Evolutionary conservation across 2,113 vertebrate species (phyloP).

Genomic region (Serinus canaria): DNA sequence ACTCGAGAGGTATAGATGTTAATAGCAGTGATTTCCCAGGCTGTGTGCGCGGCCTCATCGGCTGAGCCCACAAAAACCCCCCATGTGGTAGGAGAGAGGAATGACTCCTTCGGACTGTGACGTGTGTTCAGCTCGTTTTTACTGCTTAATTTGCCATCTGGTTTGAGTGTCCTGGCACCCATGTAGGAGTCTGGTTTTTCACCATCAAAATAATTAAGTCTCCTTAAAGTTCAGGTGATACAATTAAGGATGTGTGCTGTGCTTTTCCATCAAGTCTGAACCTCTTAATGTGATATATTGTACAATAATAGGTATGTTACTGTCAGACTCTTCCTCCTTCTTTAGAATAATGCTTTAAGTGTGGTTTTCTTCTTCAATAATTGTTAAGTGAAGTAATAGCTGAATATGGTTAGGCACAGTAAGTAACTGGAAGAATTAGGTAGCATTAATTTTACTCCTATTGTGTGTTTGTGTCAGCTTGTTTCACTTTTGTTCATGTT

Average conservation of each 20-base stretch:
- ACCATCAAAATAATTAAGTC: not conserved
- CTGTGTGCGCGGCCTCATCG: accelerated
- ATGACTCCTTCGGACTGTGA: not conserved
- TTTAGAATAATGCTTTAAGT: not conserved
- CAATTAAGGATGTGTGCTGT: not conserved
- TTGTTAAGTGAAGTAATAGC: not conserved
- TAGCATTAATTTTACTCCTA: not conserved
- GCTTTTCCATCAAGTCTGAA: not conserved
- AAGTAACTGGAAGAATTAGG: not conserved
- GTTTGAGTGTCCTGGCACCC: not conserved
- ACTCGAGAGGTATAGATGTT: not conserved
- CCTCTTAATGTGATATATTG: not conserved
- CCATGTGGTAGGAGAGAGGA: not conserved
- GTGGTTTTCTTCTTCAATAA: not conserved
- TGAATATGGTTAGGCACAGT: not conserved
- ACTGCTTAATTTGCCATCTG: not conserved
- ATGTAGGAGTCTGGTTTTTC: not conserved
- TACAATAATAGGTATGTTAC: not conserved
- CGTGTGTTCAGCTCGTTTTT: not conserved
- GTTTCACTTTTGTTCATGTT: not conserved
- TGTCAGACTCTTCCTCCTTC: not conserved
- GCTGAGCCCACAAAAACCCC: not conserved
- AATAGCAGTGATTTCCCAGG: not conserved
- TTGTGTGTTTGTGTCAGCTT: not conserved
- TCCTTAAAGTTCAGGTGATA: not conserved